Percentiles rank a stretch among this genome's conserved stretches.
phyloP scores from a whole-genome alignment of 1,140 invertebrate genomes.

The Odontomachus brunneus region DNA sequence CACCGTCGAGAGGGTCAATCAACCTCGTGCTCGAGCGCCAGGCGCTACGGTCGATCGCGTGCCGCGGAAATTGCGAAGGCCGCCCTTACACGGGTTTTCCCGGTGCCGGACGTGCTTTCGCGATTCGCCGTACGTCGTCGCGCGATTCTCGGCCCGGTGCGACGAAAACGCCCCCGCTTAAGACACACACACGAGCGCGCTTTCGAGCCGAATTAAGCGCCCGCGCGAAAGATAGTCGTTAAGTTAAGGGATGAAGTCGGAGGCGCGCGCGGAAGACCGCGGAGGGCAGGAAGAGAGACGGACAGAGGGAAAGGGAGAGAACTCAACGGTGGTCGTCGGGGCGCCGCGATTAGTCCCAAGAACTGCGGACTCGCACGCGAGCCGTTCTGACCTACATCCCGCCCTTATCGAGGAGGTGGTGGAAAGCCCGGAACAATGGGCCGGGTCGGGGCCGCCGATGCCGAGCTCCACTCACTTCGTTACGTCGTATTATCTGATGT shows the following conservation, averaged over 20 bases:
- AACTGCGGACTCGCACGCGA: slow-evolving; percentile 40
- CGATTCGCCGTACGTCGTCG: slow-evolving; percentile 30
- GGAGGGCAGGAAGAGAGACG: too few relatives aligned
- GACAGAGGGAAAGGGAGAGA: too few relatives aligned
- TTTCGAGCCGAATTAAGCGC: background rate
- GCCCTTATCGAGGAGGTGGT: background rate
- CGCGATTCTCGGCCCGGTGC: slow-evolving; percentile 1
- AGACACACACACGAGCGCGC: background rate
- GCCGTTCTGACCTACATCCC: slow-evolving; percentile 40
- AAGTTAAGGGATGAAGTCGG: slow-evolving; percentile 44
- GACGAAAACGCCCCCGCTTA: slow-evolving; percentile 30
- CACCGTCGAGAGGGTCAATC: slow-evolving; percentile 1
- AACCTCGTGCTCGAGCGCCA: background rate
- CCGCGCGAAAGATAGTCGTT: slow-evolving; percentile 36
- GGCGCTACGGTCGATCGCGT: slow-evolving; percentile 54
- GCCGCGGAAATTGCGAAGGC: slow-evolving; percentile 48
- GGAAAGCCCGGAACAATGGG: slow-evolving; percentile 35
- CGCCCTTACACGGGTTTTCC: slow-evolving; percentile 49
- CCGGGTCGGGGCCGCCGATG: slow-evolving; percentile 30
- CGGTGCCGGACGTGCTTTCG: slow-evolving; percentile 37
- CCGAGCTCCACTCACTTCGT: slow-evolving; percentile 15
- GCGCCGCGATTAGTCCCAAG: slow-evolving; percentile 20
- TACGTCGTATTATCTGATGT: slow-evolving; percentile 35
- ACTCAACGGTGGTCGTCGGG: background rate
- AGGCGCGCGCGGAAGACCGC: slow-evolving; percentile 17